Evolutionary conservation across 2,113 vertebrate genomes (phyloP), one percentile per base, ranked within the genome.

Genomic region (Sclerurus mexicanus): DNA sequence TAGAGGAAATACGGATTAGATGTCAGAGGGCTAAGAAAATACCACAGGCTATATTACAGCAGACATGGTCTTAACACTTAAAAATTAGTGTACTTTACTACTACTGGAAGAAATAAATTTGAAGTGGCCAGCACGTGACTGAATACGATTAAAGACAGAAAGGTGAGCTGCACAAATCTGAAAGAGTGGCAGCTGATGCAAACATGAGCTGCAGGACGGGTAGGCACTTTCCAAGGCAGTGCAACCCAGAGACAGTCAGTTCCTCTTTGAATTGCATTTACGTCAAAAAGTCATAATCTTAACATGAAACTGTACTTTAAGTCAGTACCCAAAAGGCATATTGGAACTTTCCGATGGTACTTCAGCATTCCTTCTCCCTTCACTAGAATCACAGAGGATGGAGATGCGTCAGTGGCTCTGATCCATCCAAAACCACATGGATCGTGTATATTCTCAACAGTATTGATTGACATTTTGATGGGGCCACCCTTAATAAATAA

Each of bases 401-500:
- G 44, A 73, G 39, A 69, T 55, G 68, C 0, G 1, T 22, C 75
- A 42, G 75, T 94, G 90, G 92, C 91, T 77, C 50, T 4, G 24
- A 91, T 95, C 71, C 93, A 93, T 40, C 55, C 63, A 44, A 72
- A 93, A 77, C 75, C 79, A 77, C 68, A 59, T 7, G 55, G 39
- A 52, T 83, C 44, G 27, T 86, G 90, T 63, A n/a, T 15, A 80
- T 50, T 63, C 53, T 62, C 28, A 76, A 82, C 74, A 90, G 67
- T 67, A 64, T 86, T 88, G 90, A 86, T 33, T 67, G 63, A 81
- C 56, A 71, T 71, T 96, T 80, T 86, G 72, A 90, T 77, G 63
- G 46, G 75, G 64, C 16, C 46, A 88, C 72, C 30, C 63, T 90
- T 30, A 80, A 69, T 49, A 81, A 96, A 80, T 53, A 79, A 0